Percentiles rank a stretch among this genome's conserved stretches.
These are phyloP conservation scores for Dasypogon diadema DNA, from an alignment of 2,888 invertebrate species.

Conservation along the genomic window DNA sequence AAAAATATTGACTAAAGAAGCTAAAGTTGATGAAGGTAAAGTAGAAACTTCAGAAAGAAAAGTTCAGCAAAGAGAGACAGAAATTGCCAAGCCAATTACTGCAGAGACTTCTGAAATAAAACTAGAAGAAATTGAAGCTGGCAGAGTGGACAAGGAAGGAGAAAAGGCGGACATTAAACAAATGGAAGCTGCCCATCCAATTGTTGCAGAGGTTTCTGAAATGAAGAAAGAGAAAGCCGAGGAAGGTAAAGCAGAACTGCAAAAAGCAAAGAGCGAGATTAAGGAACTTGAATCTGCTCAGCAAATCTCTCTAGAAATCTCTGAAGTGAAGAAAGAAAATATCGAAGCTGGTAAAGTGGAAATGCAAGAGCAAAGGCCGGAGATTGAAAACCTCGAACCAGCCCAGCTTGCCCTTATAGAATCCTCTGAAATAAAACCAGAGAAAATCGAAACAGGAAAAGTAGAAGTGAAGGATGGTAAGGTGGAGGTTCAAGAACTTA, in stretches of 20 bases:
- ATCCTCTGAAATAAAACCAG: slow-evolving; percentile 8
- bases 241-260: too few relatives aligned
- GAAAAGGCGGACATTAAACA: too few relatives aligned
- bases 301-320: not conserved
- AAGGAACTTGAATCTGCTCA: too few relatives aligned
- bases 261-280: too few relatives aligned
- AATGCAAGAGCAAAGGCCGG: too few relatives aligned
- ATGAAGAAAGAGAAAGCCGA: too few relatives aligned
- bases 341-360: too few relatives aligned
- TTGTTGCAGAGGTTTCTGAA: too few relatives aligned
- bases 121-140: not conserved
- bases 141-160: not conserved
- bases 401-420: not conserved
- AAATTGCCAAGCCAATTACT: not conserved
- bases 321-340: too few relatives aligned
- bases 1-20: not conserved
- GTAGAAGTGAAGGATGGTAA: slow-evolving; percentile 59
- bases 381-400: too few relatives aligned
- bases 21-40: not conserved
- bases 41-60: slow-evolving; percentile 4
- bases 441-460: slow-evolving; percentile 10
- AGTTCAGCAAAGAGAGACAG: slow-evolving; percentile 39
- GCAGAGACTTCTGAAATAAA: slow-evolving; percentile 6
- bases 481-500: not conserved
- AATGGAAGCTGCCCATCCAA: too few relatives aligned